phyloP scores from a whole-genome alignment of 2,797 vertebrate genomes.

The Micromesistius poutassou region DNA sequence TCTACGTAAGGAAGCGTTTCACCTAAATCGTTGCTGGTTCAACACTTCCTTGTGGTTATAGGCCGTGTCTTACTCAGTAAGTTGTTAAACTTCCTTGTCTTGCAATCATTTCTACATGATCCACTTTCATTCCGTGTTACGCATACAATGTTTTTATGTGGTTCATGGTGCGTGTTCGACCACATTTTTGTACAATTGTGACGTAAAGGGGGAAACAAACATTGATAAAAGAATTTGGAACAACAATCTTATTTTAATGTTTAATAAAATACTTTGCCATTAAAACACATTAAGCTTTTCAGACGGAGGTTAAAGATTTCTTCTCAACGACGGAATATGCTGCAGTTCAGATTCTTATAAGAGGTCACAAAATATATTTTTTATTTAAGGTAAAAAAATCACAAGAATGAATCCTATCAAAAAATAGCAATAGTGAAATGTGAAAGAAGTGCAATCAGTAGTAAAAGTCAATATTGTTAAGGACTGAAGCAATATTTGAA shows the following conservation, averaged over 20 bases:
- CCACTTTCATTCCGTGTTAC: no score
- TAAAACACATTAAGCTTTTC: not conserved
- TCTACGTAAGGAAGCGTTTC: no score
- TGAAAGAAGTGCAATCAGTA: not conserved
- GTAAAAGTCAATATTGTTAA: not conserved
- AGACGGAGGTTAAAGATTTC: not conserved
- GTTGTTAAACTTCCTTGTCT: no score
- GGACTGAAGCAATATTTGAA: slow-evolving; percentile 24
- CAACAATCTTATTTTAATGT: not conserved
- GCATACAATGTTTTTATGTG: no score
- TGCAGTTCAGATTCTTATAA: not conserved
- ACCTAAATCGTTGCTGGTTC: no score
- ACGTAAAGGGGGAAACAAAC: not conserved
- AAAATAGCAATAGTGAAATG: not conserved
- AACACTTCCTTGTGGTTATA: no score
- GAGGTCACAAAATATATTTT: not conserved
- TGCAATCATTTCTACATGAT: no score
- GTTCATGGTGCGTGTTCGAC: not conserved
- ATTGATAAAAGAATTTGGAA: not conserved
- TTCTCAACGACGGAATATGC: not conserved
- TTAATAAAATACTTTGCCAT: not conserved
- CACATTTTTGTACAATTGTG: not conserved
- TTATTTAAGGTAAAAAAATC: not conserved
- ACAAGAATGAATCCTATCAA: not conserved
- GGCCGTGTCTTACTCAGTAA: no score